Base-by-base conservation (phyloP, 2,888 invertebrate genomes). In the Drosophila nr. medialis region DNA sequence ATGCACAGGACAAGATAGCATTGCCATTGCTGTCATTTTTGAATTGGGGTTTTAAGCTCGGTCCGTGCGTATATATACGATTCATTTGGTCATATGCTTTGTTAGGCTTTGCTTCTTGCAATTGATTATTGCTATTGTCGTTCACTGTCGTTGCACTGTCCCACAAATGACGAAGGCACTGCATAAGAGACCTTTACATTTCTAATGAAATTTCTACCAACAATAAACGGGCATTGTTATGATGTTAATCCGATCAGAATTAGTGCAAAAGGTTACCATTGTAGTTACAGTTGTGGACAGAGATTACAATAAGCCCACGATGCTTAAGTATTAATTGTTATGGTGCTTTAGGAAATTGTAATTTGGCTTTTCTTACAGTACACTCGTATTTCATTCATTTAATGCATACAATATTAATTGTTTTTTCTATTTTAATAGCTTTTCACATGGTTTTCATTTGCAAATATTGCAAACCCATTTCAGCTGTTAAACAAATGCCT, bases 181-280 rank as follows among this genome's bases (percentile, higher is more conserved):
- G 48, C 51, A 64, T 48, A 66, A 64, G 61, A 45, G 63, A 64
- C 38, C 38, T 58, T 21, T 40, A 48, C 13, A 53, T 27, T 49
- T 24, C 64, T 69, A 65, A 81, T 78, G 63, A 77, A 77, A 77
- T 64, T 69, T 77, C 66, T 60, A 66, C 50, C 77, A 58, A 59
- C 64, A 65, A 77, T 65, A 63, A 68, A 48, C 45, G 59, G 2
- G 21, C 48, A 67, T 77, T 78, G 77, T 54, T 58, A 51, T 34
- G 56, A 54, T 61, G 81, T 64, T 77, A 78, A 81, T 58, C 81
- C 73, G 54, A 54, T 58, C 40, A 42, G 27, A 42, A 40, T 21
- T 34, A 24, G 24, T 30, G 11, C n/a, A 55, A 59, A 45, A 34
- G 21, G 30, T 18, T 55, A 13, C 45, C n/a, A 62, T 62, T 77